A percentile compares a stretch with the other conserved stretches of the same genome.
Conservation (phyloP, 2,888 invertebrate species). For the Laspeyria flexula region DNA sequence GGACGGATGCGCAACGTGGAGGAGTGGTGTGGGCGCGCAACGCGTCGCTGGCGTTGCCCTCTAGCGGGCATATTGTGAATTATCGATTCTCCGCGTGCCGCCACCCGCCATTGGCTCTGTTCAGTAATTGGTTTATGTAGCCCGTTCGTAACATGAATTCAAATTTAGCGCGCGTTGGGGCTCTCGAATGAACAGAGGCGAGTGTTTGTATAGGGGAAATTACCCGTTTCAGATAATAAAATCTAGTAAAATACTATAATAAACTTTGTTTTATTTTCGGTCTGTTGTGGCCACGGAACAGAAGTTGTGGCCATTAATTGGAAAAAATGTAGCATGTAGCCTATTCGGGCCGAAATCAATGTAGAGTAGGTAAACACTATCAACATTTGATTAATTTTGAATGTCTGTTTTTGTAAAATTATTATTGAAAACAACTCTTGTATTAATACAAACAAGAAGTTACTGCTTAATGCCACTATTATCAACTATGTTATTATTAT, state of each 20-base stretch:
- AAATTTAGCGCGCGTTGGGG: constrained; percentile 83
- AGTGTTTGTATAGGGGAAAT: constrained; percentile 72
- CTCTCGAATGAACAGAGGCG: constrained; percentile 67
- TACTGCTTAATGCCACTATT: no score
- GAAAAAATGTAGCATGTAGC: constrained; percentile 26
- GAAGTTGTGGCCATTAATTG: constrained; percentile 9
- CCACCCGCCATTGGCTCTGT: constrained; percentile 78
- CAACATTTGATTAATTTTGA: no score
- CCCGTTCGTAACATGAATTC: constrained; percentile 83
- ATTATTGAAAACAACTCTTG: no score
- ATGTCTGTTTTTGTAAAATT: no score
- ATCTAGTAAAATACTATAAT: constrained; percentile 70
- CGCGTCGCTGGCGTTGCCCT: constrained; percentile 76
- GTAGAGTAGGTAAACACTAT: no score
- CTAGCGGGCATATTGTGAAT: constrained; percentile 84
- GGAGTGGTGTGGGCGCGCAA: constrained; percentile 82
- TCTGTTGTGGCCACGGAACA: constrained; percentile 42
- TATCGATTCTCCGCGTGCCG: constrained; percentile 81
- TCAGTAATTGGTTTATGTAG: constrained; percentile 83
- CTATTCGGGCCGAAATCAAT: no score
- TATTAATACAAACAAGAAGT: no score
- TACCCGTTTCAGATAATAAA: constrained; percentile 74
- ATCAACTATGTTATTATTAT: no score
- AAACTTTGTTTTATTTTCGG: constrained; percentile 61
- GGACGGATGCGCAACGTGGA: constrained; percentile 80